These are phyloP conservation scores for Embidobia sp. DNA, from an alignment of 2,888 invertebrate species.

Conservation along the genomic window DNA sequence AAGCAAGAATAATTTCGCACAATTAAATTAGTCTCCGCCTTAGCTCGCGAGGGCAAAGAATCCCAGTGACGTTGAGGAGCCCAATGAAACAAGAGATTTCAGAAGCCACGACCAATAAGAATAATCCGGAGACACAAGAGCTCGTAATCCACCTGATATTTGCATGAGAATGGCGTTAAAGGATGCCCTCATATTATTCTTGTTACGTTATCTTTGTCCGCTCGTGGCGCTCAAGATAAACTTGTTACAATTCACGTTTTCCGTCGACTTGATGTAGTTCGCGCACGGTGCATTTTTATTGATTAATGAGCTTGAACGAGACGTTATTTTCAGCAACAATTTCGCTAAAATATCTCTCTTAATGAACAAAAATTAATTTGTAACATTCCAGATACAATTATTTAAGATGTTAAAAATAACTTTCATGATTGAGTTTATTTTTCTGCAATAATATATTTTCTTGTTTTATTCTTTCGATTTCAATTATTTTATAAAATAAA, in stretches of 20 bases:
- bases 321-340: neutral
- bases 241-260: slow-evolving; percentile 64
- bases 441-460: too few relatives aligned
- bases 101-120: slow-evolving; percentile 74
- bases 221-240: slow-evolving; percentile 54
- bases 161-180: slow-evolving; percentile 78
- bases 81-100: slow-evolving; percentile 66
- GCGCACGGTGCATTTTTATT: slow-evolving; percentile 23
- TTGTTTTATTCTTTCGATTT: too few relatives aligned
- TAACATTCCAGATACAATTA: too few relatives aligned
- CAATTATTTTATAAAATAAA: too few relatives aligned
- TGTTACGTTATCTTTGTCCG: slow-evolving; percentile 73
- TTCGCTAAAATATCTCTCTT: too few relatives aligned
- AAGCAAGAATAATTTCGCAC: slow-evolving; percentile 54
- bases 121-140: slow-evolving; percentile 76
- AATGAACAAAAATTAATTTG: too few relatives aligned
- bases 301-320: slow-evolving; percentile 20
- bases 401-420: too few relatives aligned
- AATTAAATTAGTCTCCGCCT: slow-evolving; percentile 62
- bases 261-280: slow-evolving; percentile 27
- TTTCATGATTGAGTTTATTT: too few relatives aligned
- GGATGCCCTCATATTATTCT: slow-evolving; percentile 77
- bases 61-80: slow-evolving; percentile 52
- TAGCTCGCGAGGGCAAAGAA: slow-evolving; percentile 49
- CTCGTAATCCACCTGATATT: slow-evolving; percentile 77